phyloP scores from a whole-genome alignment of 2,797 vertebrate genomes.

The Chiroxiphia lanceolata region DNA sequence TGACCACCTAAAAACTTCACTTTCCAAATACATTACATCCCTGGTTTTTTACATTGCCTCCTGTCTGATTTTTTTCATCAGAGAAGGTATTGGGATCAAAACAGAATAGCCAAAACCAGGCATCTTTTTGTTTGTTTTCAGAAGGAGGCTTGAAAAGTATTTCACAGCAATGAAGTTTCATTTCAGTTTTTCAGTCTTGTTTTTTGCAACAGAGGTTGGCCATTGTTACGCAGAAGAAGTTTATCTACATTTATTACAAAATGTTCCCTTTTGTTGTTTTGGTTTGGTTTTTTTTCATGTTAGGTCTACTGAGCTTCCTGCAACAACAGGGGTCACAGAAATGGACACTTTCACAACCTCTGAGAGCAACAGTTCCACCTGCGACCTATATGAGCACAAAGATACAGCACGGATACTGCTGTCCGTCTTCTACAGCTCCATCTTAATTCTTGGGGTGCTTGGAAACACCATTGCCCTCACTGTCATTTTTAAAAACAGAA shows the following conservation, averaged over 20 bases:
- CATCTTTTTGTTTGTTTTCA: neutral
- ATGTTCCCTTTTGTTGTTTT: neutral
- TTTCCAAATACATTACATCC: constrained; percentile 8
- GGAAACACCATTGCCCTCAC: constrained; percentile 91
- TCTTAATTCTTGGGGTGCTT: constrained; percentile 86
- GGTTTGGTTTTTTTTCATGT: neutral
- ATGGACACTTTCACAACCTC: constrained; percentile 36
- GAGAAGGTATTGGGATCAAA: neutral
- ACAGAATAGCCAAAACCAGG: neutral
- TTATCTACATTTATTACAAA: constrained; percentile 21
- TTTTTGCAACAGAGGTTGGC: neutral
- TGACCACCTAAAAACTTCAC: neutral
- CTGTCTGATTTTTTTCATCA: neutral
- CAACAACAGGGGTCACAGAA: constrained; percentile 8
- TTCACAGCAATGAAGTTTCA: constrained; percentile 19
- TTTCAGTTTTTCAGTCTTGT: constrained; percentile 8
- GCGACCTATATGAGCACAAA: constrained; percentile 88
- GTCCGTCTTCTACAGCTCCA: constrained; percentile 82
- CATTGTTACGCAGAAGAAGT: neutral
- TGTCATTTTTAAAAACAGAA: constrained; percentile 89
- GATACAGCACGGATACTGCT: constrained; percentile 82
- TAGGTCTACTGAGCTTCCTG: constrained; percentile 54
- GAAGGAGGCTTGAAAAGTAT: neutral
- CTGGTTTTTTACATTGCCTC: neutral
- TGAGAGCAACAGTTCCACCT: constrained; percentile 55